A percentile compares a stretch with the other conserved stretches of the same genome.
phyloP scores from a whole-genome alignment of 2,797 vertebrate species.

The Peromyscus nudipes region DNA sequence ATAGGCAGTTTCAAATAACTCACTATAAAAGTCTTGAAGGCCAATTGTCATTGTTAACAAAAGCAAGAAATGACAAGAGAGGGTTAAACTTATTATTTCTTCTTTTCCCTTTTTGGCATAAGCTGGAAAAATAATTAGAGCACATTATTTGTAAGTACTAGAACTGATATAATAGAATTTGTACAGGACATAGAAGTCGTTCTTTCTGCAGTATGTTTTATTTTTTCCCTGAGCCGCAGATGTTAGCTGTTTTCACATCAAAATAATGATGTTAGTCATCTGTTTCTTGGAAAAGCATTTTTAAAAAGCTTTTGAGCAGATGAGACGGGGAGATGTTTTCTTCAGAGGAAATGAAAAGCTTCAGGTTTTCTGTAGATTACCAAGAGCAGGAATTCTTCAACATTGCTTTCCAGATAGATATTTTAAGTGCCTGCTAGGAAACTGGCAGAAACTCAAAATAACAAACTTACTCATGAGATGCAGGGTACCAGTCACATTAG shows the following conservation, averaged over 20 bases:
- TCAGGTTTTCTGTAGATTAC: constrained; percentile 71
- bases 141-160: constrained; percentile 56
- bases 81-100: constrained; percentile 19
- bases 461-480: constrained; percentile 43
- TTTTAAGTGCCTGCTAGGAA: constrained; percentile 75
- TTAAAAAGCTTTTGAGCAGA: constrained; percentile 81
- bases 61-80: not conserved
- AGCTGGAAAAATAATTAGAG: constrained; percentile 65
- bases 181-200: constrained; percentile 26
- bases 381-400: constrained; percentile 74
- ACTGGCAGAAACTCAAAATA: constrained; percentile 41
- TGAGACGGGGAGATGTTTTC: constrained; percentile 73
- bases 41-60: not conserved
- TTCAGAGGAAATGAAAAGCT: constrained; percentile 78
- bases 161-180: constrained; percentile 56
- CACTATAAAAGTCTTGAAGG: not conserved
- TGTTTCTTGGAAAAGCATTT: constrained; percentile 83
- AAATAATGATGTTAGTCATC: constrained; percentile 82
- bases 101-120: not conserved
- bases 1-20: not conserved
- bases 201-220: constrained; percentile 57
- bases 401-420: constrained; percentile 71
- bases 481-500: not conserved
- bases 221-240: constrained; percentile 72
- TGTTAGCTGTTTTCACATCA: constrained; percentile 82